Evolutionary conservation across 2,888 invertebrate genomes (phyloP).

Genomic region (Trachelus troglodyta): DNA sequence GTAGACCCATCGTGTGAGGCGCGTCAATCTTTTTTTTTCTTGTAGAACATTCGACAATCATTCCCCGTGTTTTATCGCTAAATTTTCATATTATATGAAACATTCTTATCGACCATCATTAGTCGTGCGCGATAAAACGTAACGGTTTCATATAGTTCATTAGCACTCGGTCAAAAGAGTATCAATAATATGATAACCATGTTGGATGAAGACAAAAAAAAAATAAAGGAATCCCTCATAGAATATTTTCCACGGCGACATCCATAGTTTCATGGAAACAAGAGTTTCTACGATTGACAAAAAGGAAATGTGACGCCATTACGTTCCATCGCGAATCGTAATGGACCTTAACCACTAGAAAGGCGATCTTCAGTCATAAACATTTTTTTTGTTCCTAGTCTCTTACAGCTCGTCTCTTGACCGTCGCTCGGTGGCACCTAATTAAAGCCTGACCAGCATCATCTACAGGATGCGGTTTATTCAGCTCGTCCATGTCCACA

Average conservation of each 20-base stretch:
- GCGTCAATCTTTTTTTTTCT: background rate
- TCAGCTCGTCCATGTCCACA: conserved; percentile 14
- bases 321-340: background rate
- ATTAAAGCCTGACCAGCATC: conserved; percentile 30
- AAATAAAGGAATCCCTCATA: background rate
- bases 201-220: background rate
- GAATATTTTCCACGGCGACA: background rate
- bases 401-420: conserved; percentile 24
- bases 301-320: background rate
- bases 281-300: background rate
- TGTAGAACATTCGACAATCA: background rate
- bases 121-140: background rate
- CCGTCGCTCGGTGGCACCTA: conserved; percentile 31
- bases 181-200: background rate
- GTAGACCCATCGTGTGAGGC: background rate
- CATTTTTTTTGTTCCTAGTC: conserved; percentile 30
- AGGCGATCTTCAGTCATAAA: conserved; percentile 36
- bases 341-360: conserved; percentile 34
- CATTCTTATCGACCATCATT: background rate
- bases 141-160: background rate
- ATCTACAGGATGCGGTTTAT: conserved; percentile 16
- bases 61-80: background rate
- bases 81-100: background rate
- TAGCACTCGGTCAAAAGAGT: background rate
- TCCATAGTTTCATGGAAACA: background rate